Conservation (phyloP, 2,888 invertebrate genomes). For the Drosophila pseudotakahashii region DNA sequence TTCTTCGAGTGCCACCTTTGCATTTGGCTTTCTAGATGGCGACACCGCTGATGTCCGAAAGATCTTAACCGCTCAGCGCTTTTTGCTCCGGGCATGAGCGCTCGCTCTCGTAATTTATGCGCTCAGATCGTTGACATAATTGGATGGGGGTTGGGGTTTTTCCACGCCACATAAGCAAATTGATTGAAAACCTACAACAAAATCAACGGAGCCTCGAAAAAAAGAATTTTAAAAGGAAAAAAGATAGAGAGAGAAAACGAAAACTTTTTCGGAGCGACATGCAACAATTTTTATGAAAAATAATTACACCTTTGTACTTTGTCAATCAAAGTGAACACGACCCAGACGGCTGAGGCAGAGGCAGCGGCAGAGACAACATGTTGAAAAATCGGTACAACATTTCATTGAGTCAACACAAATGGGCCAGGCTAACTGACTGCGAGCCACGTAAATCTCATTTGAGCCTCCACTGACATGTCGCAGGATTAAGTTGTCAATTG, state of each 20-base stretch:
- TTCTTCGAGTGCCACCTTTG: slow-evolving; percentile 24
- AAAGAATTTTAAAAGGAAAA: slow-evolving; percentile 46
- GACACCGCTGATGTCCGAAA: slow-evolving; percentile 60
- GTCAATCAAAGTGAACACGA: slow-evolving; percentile 70
- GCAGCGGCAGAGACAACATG: slow-evolving; percentile 37
- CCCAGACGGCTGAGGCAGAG: slow-evolving; percentile 31
- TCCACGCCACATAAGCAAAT: slow-evolving; percentile 51
- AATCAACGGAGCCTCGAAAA: slow-evolving; percentile 13
- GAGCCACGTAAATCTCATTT: slow-evolving; percentile 78
- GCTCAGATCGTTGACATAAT: slow-evolving; percentile 71
- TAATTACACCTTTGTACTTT: slow-evolving; percentile 79
- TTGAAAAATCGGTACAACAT: slow-evolving; percentile 73
- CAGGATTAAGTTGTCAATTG: slow-evolving; percentile 81
- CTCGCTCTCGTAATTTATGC: slow-evolving; percentile 69
- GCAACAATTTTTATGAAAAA: slow-evolving; percentile 72
- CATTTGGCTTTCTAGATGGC: slow-evolving; percentile 50
- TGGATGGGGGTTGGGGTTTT: slow-evolving; percentile 34
- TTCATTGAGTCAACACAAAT: slow-evolving; percentile 72
- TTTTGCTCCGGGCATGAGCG: slow-evolving; percentile 42
- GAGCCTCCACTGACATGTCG: slow-evolving; percentile 78
- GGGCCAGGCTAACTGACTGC: slow-evolving; percentile 55
- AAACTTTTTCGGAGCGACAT: slow-evolving; percentile 55
- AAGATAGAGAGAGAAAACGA: background rate
- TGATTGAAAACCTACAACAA: slow-evolving; percentile 75
- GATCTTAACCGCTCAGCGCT: slow-evolving; percentile 48